Evolutionary conservation across 2,888 invertebrate species (phyloP).

Genomic region (Napeogenes sylphis): DNA sequence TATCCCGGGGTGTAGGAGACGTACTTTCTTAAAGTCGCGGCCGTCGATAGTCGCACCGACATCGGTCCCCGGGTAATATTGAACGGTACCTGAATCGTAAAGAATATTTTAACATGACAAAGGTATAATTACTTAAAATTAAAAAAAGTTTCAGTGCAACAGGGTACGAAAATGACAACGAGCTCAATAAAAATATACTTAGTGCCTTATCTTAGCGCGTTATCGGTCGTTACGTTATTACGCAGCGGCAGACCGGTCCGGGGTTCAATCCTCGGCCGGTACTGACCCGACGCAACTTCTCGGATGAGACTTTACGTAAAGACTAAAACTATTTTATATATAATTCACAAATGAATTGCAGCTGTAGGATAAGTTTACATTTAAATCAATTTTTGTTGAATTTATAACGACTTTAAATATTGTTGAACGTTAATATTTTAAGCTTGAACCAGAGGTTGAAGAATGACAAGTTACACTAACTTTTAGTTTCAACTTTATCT

Average conservation of each 20-base stretch:
- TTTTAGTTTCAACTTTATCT: slow-evolving; percentile 25
- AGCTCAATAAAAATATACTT: slow-evolving; percentile 46
- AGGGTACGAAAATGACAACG: slow-evolving; percentile 65
- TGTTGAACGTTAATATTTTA: slow-evolving; percentile 61
- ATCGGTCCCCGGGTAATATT: background rate
- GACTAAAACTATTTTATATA: too few relatives aligned
- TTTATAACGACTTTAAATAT: slow-evolving; percentile 60
- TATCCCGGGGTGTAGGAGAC: slow-evolving; percentile 48
- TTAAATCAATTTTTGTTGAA: slow-evolving; percentile 44
- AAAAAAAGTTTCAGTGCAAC: slow-evolving; percentile 34
- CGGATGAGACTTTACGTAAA: too few relatives aligned
- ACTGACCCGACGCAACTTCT: too few relatives aligned
- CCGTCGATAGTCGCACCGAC: too few relatives aligned
- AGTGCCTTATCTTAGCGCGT: slow-evolving; percentile 48
- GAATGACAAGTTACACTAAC: slow-evolving; percentile 38
- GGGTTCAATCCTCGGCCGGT: background rate
- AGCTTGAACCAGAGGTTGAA: slow-evolving; percentile 43
- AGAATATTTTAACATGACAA: background rate
- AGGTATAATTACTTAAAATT: background rate
- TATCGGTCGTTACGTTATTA: slow-evolving; percentile 18
- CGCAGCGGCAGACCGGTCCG: background rate
- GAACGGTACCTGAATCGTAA: slow-evolving; percentile 16
- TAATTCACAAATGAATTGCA: slow-evolving; percentile 22
- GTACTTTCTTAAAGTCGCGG: background rate
- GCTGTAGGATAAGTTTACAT: slow-evolving; percentile 35